Evolutionary conservation across 2,797 vertebrate genomes (phyloP).

Genomic region (Tinamus major): DNA sequence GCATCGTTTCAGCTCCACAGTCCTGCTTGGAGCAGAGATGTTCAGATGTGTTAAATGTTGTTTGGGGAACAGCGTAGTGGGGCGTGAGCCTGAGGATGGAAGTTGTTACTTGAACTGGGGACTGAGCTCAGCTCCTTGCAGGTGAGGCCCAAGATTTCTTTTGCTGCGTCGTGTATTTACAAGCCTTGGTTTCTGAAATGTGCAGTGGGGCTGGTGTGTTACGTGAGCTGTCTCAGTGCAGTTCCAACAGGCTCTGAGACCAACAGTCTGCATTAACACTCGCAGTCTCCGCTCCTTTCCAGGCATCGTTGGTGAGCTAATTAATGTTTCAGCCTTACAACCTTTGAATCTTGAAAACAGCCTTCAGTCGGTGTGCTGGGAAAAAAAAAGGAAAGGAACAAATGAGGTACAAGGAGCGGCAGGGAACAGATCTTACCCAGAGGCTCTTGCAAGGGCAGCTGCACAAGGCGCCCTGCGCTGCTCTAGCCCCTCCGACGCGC

Average conservation of each 20-base stretch:
- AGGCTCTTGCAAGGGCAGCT: neutral
- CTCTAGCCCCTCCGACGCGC: neutral
- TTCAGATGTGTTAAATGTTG: neutral
- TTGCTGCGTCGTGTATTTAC: fast-evolving
- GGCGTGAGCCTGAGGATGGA: neutral
- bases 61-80: neutral
- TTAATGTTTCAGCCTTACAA: neutral
- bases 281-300: neutral
- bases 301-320: neutral
- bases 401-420: neutral
- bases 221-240: neutral
- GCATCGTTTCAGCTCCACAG: neutral
- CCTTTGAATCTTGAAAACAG: neutral
- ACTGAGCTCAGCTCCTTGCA: neutral
- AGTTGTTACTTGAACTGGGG: neutral
- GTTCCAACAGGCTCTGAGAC: neutral
- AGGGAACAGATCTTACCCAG: neutral
- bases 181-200: neutral
- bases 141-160: neutral
- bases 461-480: neutral
- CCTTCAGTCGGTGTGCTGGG: neutral
- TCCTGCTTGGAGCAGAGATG: neutral
- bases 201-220: neutral
- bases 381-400: neutral
- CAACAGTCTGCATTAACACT: neutral